phyloP scores from a whole-genome alignment of 2,113 vertebrate genomes.

The Pterocles burchelli region DNA sequence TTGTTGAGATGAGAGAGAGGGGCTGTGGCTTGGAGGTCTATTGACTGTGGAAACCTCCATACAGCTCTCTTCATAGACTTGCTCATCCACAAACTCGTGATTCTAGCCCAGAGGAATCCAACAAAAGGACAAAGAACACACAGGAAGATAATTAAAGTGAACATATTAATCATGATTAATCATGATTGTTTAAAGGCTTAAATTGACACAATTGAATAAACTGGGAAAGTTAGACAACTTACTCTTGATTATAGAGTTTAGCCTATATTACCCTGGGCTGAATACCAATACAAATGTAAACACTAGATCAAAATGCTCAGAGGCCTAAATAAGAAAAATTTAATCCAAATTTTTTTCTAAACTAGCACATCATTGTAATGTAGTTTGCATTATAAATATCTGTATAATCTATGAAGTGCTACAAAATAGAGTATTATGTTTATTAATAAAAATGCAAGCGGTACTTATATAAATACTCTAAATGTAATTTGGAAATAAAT shows the following conservation, averaged over 20 bases:
- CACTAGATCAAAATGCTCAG: not conserved
- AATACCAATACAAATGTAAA: constrained; percentile 16
- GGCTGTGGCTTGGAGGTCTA: constrained; percentile 82
- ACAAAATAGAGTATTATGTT: not conserved
- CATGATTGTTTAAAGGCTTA: not conserved
- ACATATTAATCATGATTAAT: not conserved
- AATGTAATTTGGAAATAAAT: not conserved
- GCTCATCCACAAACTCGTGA: constrained; percentile 94
- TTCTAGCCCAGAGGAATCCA: constrained; percentile 76
- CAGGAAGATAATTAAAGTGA: not conserved
- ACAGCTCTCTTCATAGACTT: constrained; percentile 85
- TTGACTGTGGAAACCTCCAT: constrained; percentile 87
- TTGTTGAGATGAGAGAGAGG: constrained; percentile 84
- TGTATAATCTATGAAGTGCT: not conserved
- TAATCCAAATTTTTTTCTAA: constrained; percentile 37
- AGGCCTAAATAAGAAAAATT: not conserved
- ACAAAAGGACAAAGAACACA: not conserved
- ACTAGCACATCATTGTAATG: not conserved
- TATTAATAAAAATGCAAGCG: constrained; percentile 23
- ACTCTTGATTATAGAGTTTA: constrained; percentile 34
- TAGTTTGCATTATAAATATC: constrained; percentile 6
- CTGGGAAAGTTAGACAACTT: not conserved
- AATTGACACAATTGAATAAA: not conserved
- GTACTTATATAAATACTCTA: not conserved
- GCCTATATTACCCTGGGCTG: constrained; percentile 6